A percentile compares a stretch with the other conserved stretches of the same genome.
Conservation (phyloP, 2,113 vertebrate genomes). For the Symphodus melops region DNA sequence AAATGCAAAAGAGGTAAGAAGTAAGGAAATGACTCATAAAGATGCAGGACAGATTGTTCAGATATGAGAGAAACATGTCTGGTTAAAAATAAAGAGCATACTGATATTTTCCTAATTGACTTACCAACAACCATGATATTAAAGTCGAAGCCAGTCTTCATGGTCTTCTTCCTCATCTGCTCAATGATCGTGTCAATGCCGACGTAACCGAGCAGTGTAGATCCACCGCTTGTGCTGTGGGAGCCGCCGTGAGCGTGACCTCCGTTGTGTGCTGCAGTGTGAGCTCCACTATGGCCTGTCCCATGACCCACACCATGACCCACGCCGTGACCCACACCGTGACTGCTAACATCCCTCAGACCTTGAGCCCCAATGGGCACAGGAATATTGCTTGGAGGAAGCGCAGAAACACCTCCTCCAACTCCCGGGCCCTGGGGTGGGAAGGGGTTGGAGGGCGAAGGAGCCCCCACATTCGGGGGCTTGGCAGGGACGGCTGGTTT, state of each 20-base stretch:
- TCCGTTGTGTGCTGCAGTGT: constrained; percentile 42
- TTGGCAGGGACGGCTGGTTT: constrained; percentile 95
- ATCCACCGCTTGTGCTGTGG: constrained; percentile 71
- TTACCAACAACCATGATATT: constrained; percentile 98
- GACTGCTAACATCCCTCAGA: constrained; percentile 11
- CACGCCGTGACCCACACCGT: constrained; percentile 24
- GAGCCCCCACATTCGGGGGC: constrained; percentile 86
- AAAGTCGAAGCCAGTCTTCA: constrained; percentile 99
- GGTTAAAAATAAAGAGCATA: neutral
- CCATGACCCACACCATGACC: constrained; percentile 39
- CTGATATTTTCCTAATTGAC: constrained; percentile 36
- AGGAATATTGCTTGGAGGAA: constrained; percentile 70
- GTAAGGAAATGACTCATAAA: neutral
- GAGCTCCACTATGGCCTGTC: constrained; percentile 29
- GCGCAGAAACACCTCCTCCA: constrained; percentile 57
- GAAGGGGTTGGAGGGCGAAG: constrained; percentile 67
- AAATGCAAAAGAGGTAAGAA: neutral
- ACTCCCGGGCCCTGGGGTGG: constrained; percentile 68
- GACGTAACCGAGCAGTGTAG: constrained; percentile 91
- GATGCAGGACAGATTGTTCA: neutral
- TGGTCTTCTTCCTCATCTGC: constrained; percentile 98
- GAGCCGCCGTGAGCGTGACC: constrained; percentile 56
- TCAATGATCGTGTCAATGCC: constrained; percentile 98
- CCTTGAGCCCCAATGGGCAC: constrained; percentile 70
- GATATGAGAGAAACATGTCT: neutral